Conservation (phyloP, 2,888 invertebrate genomes). For the Siphonodentalium dalli region DNA sequence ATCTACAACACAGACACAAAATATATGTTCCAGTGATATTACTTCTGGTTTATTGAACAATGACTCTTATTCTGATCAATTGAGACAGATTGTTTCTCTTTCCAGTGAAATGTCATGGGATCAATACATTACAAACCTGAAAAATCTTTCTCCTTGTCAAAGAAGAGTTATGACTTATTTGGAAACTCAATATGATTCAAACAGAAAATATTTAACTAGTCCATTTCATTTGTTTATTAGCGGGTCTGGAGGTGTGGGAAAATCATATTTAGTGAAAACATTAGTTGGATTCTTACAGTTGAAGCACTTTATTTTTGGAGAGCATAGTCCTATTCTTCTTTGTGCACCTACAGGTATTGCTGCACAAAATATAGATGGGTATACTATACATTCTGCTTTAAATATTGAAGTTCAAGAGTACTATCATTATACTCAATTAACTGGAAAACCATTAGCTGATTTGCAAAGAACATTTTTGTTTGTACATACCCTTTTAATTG, state of each 20-base stretch:
- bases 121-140: constrained; percentile 4
- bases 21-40: no score
- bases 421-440: constrained; percentile 6
- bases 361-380: constrained; percentile 23
- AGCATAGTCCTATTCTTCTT: constrained; percentile 19
- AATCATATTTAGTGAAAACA: constrained; percentile 17
- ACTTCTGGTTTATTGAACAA: no score
- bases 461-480: neutral
- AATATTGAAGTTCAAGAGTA: constrained; percentile 18
- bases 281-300: constrained; percentile 23
- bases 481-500: constrained; percentile 27
- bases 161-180: constrained; percentile 11
- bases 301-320: constrained; percentile 8
- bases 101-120: constrained; percentile 6
- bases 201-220: neutral
- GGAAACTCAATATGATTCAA: constrained; percentile 2
- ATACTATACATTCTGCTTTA: constrained; percentile 26
- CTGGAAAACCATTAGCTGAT: constrained; percentile 5
- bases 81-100: no score
- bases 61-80: no score
- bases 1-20: neutral
- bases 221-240: constrained; percentile 14
- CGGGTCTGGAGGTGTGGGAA: constrained; percentile 25
- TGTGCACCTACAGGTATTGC: constrained; percentile 32
- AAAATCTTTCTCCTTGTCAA: constrained; percentile 16